Conservation (phyloP, 2,113 vertebrate genomes). For the Orycteropus afer region DNA sequence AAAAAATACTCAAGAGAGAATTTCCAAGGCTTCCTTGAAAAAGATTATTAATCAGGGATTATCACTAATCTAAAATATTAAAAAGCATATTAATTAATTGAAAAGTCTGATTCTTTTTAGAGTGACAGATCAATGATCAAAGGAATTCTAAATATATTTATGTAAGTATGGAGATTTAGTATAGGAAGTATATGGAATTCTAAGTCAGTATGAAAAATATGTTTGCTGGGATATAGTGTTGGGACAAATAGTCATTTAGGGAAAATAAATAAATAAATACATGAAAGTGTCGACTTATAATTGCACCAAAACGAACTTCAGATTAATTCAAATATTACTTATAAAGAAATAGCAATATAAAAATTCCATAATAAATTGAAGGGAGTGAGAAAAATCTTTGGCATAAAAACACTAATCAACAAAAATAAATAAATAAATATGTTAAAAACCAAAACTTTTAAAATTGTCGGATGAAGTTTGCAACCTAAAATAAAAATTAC, state of each 20-base stretch:
- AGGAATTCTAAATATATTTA: neutral
- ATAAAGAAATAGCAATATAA: neutral
- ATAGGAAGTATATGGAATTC: neutral
- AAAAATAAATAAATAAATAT: neutral
- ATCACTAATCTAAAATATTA: neutral
- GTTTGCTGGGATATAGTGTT: neutral
- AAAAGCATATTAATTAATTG: neutral
- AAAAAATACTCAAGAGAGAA: neutral
- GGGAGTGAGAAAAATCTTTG: neutral
- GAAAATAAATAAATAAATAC: too few relatives aligned
- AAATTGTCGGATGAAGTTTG: neutral
- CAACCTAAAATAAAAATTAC: neutral
- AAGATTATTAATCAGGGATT: neutral
- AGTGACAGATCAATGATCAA: neutral
- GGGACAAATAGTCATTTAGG: neutral
- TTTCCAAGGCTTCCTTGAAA: neutral
- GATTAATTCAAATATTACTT: neutral
- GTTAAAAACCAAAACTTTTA: neutral
- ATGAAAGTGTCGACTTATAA: too few relatives aligned
- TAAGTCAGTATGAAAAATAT: neutral
- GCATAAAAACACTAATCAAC: neutral
- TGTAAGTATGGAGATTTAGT: neutral
- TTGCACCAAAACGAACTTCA: neutral
- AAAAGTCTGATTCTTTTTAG: neutral
- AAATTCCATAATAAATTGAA: neutral